Percentiles rank a stretch among this genome's conserved stretches.
These are phyloP conservation scores for Stratiolaelaps scimitus DNA, from an alignment of 1,140 invertebrate genomes.

Conservation along the genomic window DNA sequence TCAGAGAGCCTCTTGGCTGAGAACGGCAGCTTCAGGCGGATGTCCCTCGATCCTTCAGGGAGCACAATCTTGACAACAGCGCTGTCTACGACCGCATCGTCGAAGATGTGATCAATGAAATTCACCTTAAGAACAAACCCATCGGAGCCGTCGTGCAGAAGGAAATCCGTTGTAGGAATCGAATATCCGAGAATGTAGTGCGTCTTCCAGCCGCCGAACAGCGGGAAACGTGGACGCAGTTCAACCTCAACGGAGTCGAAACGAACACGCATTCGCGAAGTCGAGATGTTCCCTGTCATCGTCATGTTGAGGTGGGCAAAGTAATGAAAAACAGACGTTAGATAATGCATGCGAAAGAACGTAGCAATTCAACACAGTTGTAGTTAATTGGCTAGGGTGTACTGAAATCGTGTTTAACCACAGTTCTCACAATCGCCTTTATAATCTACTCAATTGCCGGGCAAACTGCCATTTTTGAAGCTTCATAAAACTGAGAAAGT, in stretches of 20 bases:
- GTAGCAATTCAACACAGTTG: too few relatives aligned
- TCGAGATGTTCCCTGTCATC: slow-evolving; percentile 95
- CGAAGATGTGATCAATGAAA: slow-evolving; percentile 85
- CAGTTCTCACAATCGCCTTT: too few relatives aligned
- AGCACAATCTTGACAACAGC: slow-evolving; percentile 79
- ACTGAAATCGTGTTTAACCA: too few relatives aligned
- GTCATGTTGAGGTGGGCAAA: not conserved
- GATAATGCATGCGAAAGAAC: not conserved
- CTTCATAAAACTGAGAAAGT: too few relatives aligned
- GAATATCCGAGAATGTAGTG: slow-evolving; percentile 94
- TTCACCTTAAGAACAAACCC: slow-evolving; percentile 78
- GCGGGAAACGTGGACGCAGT: slow-evolving; percentile 81
- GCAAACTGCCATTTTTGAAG: too few relatives aligned
- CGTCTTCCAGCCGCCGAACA: slow-evolving; percentile 98
- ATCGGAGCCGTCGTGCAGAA: slow-evolving; percentile 57
- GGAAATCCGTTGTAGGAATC: slow-evolving; percentile 88
- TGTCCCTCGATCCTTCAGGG: slow-evolving; percentile 72
- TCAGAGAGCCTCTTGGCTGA: slow-evolving; percentile 58
- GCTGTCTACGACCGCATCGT: slow-evolving; percentile 89
- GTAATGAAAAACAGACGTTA: not conserved
- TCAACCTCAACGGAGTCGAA: slow-evolving; percentile 89
- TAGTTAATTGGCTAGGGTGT: too few relatives aligned
- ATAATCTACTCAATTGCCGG: too few relatives aligned
- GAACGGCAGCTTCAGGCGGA: slow-evolving; percentile 72
- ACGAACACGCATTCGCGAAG: slow-evolving; percentile 71